A percentile compares a stretch with the other conserved stretches of the same genome.
Conservation (phyloP, 2,888 invertebrate species). For the Holacanthella duospinosa region DNA sequence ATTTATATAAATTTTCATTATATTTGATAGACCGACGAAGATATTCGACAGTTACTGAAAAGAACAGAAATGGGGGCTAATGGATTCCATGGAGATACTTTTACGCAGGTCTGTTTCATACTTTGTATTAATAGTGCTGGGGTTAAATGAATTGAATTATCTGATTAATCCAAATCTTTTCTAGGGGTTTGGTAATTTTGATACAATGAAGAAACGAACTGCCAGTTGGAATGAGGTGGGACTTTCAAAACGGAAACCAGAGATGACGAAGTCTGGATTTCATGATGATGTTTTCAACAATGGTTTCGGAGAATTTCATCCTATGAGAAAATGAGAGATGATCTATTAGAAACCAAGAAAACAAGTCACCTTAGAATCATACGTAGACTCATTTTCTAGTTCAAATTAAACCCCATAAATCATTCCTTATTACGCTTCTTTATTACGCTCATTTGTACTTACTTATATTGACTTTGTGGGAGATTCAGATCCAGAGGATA, state of each 20-base stretch:
- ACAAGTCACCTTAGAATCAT: too few relatives aligned
- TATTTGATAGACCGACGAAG: background rate
- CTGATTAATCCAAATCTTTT: background rate
- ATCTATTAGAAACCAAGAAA: background rate
- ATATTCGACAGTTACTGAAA: slow-evolving; percentile 14
- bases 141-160: background rate
- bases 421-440: too few relatives aligned
- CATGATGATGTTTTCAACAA: slow-evolving; percentile 35
- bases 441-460: too few relatives aligned
- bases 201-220: slow-evolving; percentile 32
- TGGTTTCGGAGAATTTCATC: slow-evolving; percentile 37
- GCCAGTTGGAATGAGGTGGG: slow-evolving; percentile 17
- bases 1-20: background rate
- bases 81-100: slow-evolving; percentile 33
- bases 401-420: too few relatives aligned
- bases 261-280: slow-evolving; percentile 36
- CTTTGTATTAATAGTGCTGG: too few relatives aligned
- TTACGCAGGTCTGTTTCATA: slow-evolving; percentile 19
- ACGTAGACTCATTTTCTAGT: too few relatives aligned
- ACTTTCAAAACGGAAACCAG: slow-evolving; percentile 28
- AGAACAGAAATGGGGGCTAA: slow-evolving; percentile 32
- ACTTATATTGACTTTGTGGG: too few relatives aligned
- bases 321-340: slow-evolving; percentile 23
- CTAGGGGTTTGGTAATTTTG: slow-evolving; percentile 33
- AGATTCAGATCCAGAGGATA: too few relatives aligned